Conservation (phyloP, 2,888 invertebrate genomes). For the Blastobasis adustella region DNA sequence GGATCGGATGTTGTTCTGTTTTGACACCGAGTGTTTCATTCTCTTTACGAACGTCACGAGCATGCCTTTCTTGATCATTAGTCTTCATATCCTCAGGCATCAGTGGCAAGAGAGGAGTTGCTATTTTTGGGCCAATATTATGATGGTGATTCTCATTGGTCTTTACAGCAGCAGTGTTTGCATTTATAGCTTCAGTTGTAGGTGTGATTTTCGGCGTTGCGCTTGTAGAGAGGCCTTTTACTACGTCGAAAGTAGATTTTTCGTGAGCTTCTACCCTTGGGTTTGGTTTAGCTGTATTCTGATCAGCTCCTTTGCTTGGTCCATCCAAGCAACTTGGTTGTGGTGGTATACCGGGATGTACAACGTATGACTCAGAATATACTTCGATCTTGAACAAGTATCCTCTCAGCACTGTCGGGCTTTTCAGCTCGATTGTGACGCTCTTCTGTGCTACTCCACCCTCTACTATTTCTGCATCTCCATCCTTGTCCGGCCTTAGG, state of each 20-base stretch:
- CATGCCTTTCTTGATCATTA: not conserved
- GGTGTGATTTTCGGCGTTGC: not conserved
- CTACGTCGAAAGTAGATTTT: not conserved
- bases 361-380: conserved; percentile 23
- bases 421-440: conserved; percentile 53
- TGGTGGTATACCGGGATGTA: too few species aligned
- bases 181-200: too few species aligned
- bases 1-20: too few species aligned
- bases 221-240: not conserved
- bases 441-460: conserved; percentile 52
- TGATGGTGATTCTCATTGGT: too few species aligned
- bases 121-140: too few species aligned
- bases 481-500: conserved; percentile 50
- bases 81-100: not conserved
- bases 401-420: conserved; percentile 55
- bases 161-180: too few species aligned
- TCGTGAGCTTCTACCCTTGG: not conserved
- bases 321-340: not conserved
- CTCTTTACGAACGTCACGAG: not conserved
- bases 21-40: too few species aligned
- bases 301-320: conserved; percentile 1
- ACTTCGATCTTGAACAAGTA: conserved; percentile 50
- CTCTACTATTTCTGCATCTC: conserved; percentile 45
- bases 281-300: not conserved
- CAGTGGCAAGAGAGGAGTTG: not conserved